These are phyloP conservation scores for Gymnogyps californianus DNA, from an alignment of 2,113 vertebrate species.

Conservation along the genomic window DNA sequence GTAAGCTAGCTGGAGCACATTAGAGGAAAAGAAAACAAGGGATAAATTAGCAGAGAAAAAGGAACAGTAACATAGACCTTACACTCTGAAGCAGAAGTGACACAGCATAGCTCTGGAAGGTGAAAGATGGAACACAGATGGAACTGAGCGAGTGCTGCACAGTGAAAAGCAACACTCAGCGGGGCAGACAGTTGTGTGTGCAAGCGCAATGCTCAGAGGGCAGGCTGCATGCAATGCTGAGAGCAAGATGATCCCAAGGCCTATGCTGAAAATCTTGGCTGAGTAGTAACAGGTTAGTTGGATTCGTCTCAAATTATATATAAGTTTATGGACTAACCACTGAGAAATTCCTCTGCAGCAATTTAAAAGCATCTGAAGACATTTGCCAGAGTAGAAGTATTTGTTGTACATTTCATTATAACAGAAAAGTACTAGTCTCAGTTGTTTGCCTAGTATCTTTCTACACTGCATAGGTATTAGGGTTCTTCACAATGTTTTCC, in stretches of 20 bases:
- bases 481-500: background rate
- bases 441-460: background rate
- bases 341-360: background rate
- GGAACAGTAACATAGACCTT: background rate
- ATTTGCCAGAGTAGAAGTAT: background rate
- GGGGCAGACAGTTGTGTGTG: rapidly evolving
- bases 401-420: background rate
- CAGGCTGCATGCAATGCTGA: background rate
- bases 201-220: too few species aligned
- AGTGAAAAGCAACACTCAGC: background rate
- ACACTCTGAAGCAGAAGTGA: background rate
- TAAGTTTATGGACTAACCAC: background rate
- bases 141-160: background rate
- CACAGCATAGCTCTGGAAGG: background rate
- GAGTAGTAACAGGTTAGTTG: background rate
- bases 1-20: background rate
- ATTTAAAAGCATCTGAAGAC: background rate
- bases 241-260: background rate
- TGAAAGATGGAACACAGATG: background rate
- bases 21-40: background rate
- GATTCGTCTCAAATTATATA: background rate
- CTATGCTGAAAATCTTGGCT: background rate
- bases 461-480: rapidly evolving
- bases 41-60: background rate
- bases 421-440: background rate